Conservation (phyloP, 2,797 vertebrate genomes). For the Gymnothorax reevesii region DNA sequence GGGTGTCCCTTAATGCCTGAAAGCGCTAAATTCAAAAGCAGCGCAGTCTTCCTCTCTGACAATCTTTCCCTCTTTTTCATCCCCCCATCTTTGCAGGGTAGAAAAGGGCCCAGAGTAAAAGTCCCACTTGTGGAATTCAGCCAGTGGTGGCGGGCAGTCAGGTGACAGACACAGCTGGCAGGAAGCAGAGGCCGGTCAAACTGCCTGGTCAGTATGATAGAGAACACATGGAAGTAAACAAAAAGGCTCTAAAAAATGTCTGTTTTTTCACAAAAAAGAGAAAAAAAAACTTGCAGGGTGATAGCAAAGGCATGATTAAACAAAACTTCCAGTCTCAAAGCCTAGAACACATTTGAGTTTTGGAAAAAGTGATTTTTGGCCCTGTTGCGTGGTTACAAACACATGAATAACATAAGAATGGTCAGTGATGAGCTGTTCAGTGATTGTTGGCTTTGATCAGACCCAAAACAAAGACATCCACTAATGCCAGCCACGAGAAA, state of each 20-base stretch:
- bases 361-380: background rate
- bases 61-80: background rate
- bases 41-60: background rate
- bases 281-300: background rate
- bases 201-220: constrained; percentile 65
- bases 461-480: background rate
- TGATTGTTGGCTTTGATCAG: background rate
- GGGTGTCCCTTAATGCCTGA: constrained; percentile 11
- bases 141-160: constrained; percentile 67
- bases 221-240: constrained; percentile 81
- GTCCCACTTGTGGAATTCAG: constrained; percentile 49
- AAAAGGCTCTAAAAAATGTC: no score
- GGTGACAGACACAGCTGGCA: constrained; percentile 74
- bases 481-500: background rate
- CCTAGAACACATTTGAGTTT: background rate
- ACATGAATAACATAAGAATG: background rate
- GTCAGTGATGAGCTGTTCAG: background rate
- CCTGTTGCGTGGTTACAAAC: background rate
- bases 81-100: constrained; percentile 22
- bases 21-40: no score
- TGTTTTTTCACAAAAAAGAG: background rate
- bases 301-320: no score
- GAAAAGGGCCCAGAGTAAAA: constrained; percentile 64
- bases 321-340: background rate
- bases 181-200: constrained; percentile 73